Base-by-base conservation (phyloP, 2,113 vertebrate genomes). In the Lichenostomus cassidix region DNA sequence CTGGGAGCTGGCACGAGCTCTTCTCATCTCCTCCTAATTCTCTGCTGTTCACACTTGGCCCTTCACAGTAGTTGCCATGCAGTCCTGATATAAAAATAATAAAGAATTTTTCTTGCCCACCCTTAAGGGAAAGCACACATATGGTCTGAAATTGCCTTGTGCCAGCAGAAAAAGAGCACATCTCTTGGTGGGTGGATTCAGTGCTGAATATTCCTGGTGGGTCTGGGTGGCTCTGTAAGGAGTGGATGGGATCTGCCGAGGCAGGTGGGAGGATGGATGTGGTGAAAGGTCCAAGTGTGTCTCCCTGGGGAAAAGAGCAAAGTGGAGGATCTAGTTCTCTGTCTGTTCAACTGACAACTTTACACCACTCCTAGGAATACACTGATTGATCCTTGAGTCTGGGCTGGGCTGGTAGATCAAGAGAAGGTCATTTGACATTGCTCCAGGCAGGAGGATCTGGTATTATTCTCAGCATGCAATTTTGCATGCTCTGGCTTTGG, bases 101-200 rank as follows among this genome's bases (percentile, higher is more conserved):
- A 65, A 64, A 60, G 50, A 41, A 2, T 60, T 64, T 79, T 85
- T 73, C 82, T 71, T 92, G 63, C 94, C 79, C 83, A 83, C 46
- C 35, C 90, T 83, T 64, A 59, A 94, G 42, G 63, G 37, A 95
- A 95, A 95, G 63, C 65, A 76, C 67, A 71, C 87, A 94, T 92
- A 94, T 90, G 90, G 92, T 90, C 53, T 93, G 47, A 76, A 90
- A 56, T 3, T 62, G 67, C 6, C 0, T 79, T 27, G 67, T 87
- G 90, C 85, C 78, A 76, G 90, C 92, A 86, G 85, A 65, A 59
- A 92, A 93, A 94, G 85, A 62, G 85, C 67, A 47, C 79, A 85
- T 85, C 85, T 73, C 68, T 17, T 53, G 15, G 85, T 94, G 94
- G 82, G 92, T 69, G 92, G 82, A 88, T 93, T 92, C 67, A 49